Evolutionary conservation across 2,113 vertebrate genomes (phyloP).

Genomic region (Thermophis baileyi): DNA sequence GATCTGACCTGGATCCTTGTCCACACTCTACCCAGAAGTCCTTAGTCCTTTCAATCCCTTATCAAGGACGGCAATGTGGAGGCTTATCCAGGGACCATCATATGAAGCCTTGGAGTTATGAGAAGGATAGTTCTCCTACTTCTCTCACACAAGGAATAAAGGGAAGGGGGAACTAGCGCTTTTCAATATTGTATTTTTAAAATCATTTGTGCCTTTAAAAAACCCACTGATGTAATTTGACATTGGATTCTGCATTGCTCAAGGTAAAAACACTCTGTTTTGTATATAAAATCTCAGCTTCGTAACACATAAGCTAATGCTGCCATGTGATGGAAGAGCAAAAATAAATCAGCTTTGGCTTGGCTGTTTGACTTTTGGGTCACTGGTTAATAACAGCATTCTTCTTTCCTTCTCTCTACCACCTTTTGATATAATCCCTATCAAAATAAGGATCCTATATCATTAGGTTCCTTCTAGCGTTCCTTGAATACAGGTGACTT

Average conservation of each 20-base stretch:
- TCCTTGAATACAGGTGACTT: neutral
- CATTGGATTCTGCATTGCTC: neutral
- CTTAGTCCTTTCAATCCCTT: neutral
- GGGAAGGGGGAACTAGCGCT: neutral
- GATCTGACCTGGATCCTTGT: neutral
- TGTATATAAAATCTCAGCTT: neutral
- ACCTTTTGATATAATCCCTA: neutral
- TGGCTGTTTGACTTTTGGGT: neutral
- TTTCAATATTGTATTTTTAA: neutral
- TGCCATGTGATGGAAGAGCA: neutral
- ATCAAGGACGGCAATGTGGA: neutral
- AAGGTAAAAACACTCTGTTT: neutral
- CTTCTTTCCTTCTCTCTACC: neutral
- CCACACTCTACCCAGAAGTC: neutral
- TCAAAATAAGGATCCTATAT: neutral
- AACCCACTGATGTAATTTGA: neutral
- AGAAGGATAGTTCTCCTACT: neutral
- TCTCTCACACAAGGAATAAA: neutral
- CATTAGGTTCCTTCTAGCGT: neutral
- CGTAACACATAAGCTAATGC: neutral
- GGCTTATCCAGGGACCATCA: neutral
- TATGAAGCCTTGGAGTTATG: neutral
- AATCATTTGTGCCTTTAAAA: neutral
- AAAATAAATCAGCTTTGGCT: neutral
- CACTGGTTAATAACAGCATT: neutral